Evolutionary conservation across 2,113 vertebrate genomes (phyloP), one percentile per base, ranked within the genome.

Genomic region (Notiomystis cincta): DNA sequence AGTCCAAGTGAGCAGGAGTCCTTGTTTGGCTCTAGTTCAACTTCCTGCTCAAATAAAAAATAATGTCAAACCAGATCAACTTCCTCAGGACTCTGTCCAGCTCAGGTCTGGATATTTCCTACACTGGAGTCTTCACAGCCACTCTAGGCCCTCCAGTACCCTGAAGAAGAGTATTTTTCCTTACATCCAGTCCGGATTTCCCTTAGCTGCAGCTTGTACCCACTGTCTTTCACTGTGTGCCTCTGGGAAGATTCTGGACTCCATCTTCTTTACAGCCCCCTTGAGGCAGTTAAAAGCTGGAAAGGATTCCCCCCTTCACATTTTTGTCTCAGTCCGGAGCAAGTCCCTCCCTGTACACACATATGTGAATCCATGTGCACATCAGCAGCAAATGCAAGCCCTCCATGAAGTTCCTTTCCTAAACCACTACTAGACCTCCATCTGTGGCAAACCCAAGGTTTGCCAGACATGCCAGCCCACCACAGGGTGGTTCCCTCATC

Each of bases 121-220:
- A 30, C 27, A 33, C 6, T 40, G 47, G 38, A 91, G 28, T 35
- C 44, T 40, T 70, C 2, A 7, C 28, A 87, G 82, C 51, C 47
- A 28, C 65, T 75, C 65, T 42, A 38, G n/a, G n/a, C 45, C 12
- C 37, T 76, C 45, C 42, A 80, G 28, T 48, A 47, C 31, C 25
- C 58, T 37, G 28, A 51, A 27, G 25, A 86, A 85, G 14, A 83
- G 44, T 65, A 56, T 42, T 79, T 81, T 91, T 48, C 44, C n/a
- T 66, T 57, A 18, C 2, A 4, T 38, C 24, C 28, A 45, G n/a
- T 22, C 0, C 0, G 23, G 10, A 15, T 44, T 82, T 88, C 75
- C 47, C 28, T 60, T 75, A 71, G 66, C 38, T 75, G 45, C 31
- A 73, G 19, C 10, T 53, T 54, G 27, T 66, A 35, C 40, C 30